Conservation (phyloP, 2,797 vertebrate species). For the Mustela erminea region DNA sequence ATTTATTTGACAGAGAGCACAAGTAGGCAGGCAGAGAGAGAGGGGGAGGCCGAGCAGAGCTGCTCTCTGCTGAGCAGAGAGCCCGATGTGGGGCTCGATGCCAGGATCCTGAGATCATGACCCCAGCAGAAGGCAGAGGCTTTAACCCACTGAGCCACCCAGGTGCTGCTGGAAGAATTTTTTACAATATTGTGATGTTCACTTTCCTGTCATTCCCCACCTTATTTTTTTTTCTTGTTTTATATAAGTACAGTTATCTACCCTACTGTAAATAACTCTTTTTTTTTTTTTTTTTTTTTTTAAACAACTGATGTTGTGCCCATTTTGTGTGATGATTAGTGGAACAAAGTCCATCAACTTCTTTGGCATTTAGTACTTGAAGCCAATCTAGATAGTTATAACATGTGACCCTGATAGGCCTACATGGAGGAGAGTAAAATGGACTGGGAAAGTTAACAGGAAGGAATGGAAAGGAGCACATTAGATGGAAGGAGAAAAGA, state of each 20-base stretch:
- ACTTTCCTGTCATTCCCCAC: neutral
- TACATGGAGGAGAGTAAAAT: neutral
- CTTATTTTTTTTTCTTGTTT: neutral
- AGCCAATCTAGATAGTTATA: neutral
- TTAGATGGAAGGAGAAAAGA: neutral
- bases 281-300: conserved; percentile 43
- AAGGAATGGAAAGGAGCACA: neutral
- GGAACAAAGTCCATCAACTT: conserved; percentile 59
- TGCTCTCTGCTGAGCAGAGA: no score
- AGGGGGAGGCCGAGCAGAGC: no score
- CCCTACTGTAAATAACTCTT: conserved; percentile 14
- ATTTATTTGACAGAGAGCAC: no score
- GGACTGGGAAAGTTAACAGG: neutral
- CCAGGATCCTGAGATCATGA: no score
- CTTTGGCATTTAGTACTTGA: neutral
- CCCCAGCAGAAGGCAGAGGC: no score
- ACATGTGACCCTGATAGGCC: neutral
- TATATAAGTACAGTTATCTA: neutral
- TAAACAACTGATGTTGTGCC: neutral
- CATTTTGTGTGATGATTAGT: conserved; percentile 42
- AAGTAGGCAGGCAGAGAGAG: no score
- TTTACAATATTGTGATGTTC: neutral
- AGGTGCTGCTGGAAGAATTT: neutral
- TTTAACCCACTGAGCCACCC: no score
- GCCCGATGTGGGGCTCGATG: no score